Evolutionary conservation across 2,113 vertebrate species (phyloP).

Genomic region (Phrynosoma blainvillii): DNA sequence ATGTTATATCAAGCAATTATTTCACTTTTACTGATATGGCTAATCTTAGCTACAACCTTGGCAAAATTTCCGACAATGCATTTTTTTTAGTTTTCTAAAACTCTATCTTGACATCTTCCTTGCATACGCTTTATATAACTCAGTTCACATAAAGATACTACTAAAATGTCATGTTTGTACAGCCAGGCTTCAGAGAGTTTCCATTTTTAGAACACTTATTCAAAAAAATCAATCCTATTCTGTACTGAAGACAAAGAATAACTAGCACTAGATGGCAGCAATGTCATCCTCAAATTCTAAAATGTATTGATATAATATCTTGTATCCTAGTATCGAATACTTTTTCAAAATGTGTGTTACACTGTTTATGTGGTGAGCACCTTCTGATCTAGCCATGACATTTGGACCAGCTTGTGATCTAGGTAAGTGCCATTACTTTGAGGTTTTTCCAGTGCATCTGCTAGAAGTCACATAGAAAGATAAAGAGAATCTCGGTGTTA

Average conservation of each 20-base stretch:
- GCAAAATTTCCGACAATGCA: background rate
- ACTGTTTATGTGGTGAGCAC: too few relatives aligned
- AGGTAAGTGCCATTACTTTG: background rate
- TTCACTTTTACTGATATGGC: background rate
- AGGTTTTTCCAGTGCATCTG: background rate
- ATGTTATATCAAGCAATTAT: background rate
- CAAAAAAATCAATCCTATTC: background rate
- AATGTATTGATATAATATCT: background rate
- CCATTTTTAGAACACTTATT: too few relatives aligned
- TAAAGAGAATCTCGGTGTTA: background rate
- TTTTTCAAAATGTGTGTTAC: background rate
- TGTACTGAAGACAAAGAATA: background rate
- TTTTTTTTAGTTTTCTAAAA: background rate
- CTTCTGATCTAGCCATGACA: too few relatives aligned
- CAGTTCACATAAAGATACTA: background rate
- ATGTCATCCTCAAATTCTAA: background rate
- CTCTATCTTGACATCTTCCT: background rate
- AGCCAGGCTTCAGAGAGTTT: background rate
- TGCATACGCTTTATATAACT: background rate
- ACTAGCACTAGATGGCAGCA: constrained; percentile 77
- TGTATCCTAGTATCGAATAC: background rate
- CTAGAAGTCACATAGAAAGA: too few relatives aligned
- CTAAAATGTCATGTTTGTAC: background rate
- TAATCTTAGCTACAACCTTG: background rate
- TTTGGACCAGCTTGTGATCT: background rate